Conservation (phyloP, 2,113 vertebrate species). For the Indicator indicator region DNA sequence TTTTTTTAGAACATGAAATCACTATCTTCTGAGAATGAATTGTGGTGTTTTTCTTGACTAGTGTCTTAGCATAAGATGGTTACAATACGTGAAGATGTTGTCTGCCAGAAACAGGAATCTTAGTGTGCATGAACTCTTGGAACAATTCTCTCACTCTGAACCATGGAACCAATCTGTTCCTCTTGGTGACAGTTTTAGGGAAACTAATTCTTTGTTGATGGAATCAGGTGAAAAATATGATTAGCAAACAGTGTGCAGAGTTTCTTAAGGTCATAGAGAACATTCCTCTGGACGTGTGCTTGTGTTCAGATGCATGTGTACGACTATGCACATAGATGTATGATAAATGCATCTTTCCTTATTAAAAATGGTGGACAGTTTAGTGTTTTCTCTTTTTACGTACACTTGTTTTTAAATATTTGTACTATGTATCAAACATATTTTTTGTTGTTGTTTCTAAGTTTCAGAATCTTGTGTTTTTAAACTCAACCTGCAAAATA, state of each 20-base stretch:
- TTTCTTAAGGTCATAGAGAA: background rate
- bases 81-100: background rate
- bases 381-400: background rate
- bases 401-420: background rate
- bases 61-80: background rate
- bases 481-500: background rate
- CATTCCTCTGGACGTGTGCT: background rate
- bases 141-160: background rate
- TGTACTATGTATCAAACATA: background rate
- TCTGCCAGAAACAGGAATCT: background rate
- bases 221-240: conserved; percentile 48
- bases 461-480: background rate
- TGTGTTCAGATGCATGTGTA: background rate
- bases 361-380: background rate
- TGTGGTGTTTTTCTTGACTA: background rate
- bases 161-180: conserved; percentile 48
- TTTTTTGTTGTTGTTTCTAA: background rate
- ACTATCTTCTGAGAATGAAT: background rate
- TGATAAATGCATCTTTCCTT: background rate
- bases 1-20: background rate
- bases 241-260: background rate
- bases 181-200: conserved; percentile 16
- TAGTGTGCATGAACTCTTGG: background rate
- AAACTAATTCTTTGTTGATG: conserved; percentile 41
- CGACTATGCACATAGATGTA: background rate